Conservation (phyloP, 92 coral and sea anemone genomes). For the Hydrozoanthus gracilis region DNA sequence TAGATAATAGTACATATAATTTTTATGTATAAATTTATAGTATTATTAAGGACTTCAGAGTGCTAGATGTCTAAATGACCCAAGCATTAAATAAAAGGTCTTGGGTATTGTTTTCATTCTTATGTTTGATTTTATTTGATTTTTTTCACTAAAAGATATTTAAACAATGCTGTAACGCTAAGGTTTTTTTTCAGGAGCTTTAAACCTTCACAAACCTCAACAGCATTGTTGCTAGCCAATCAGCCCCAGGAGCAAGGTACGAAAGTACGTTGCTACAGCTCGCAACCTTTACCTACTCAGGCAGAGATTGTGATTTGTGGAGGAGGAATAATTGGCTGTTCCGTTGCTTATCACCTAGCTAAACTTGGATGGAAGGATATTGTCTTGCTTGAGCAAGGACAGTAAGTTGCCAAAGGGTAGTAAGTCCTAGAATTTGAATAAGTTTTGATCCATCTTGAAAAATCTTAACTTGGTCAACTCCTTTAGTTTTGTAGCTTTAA, state of each 20-base stretch:
- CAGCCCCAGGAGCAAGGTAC: neutral
- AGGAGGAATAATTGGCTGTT: constrained; percentile 89
- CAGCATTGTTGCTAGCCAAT: constrained; percentile 2
- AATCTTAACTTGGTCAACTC: no score
- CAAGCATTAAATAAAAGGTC: no score
- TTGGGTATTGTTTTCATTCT: no score
- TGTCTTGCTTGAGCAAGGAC: constrained; percentile 90
- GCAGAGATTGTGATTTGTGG: constrained; percentile 90
- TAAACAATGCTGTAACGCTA: no score
- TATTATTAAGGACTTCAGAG: no score
- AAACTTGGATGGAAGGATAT: constrained; percentile 93
- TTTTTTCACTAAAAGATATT: no score
- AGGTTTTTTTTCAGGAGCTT: neutral
- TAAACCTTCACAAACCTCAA: neutral
- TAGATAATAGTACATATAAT: no score
- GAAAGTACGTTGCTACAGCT: constrained; percentile 24
- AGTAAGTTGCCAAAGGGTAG: constrained; percentile 50
- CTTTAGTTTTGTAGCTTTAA: no score
- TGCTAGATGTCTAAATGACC: no score
- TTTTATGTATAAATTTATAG: no score
- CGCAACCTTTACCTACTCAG: constrained; percentile 58
- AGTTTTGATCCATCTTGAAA: neutral
- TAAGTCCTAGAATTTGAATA: no score
- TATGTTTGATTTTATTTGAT: no score
- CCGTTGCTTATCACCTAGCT: constrained; percentile 94